Evolutionary conservation across 1,140 invertebrate species (phyloP), one percentile per base, ranked within the genome.

Genomic region (Rhopalosiphum padi): DNA sequence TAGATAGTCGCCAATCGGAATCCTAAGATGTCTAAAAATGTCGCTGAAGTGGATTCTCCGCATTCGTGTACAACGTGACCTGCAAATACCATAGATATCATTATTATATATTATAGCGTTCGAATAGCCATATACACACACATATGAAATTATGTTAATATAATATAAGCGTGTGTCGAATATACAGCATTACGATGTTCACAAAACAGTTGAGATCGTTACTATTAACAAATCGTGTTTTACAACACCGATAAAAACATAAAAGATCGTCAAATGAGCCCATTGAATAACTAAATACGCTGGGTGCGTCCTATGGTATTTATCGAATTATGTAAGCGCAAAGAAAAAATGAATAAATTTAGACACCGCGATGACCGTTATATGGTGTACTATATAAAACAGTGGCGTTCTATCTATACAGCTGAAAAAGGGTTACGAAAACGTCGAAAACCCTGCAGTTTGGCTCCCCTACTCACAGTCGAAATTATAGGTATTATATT

Each of bases 31-130:
- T 43, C 41, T 86, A 89, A 53, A 89, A 35, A 48, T 5, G 9
- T 51, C 48, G 2, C n/a, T 37, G n/a, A 90, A 90, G 89, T 90
- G 89, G 37, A 90, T 90, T 43, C 53, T 37, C 37, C 53, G 37
- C 37, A 90, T 90, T 60, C 89, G 5, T 23, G 7, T 90, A 68
- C 43, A 90, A 90, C 89, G 37, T 90, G 53, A 90, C 88, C 35
- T 5, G 5, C 82, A 37, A 37, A 41, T 85, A 85, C 37, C 22
- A 2, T 85, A 85, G 37, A 85, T 41, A 37, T 18, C 22, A 83
- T 35, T 25, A n/a, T 68, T n/a, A 11, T n/a, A 11, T 86, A 43
- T 30, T 88, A 87, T 30, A 21, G 43, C 11, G 9, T 87, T 87
- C 30, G 15, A 87, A 35, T n/a, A 87, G n/a, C 43, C 43, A 41